Percentiles rank a stretch among this genome's conserved stretches.
Conservation (phyloP, 2,888 invertebrate genomes). For the Drosophila nigricruria region DNA sequence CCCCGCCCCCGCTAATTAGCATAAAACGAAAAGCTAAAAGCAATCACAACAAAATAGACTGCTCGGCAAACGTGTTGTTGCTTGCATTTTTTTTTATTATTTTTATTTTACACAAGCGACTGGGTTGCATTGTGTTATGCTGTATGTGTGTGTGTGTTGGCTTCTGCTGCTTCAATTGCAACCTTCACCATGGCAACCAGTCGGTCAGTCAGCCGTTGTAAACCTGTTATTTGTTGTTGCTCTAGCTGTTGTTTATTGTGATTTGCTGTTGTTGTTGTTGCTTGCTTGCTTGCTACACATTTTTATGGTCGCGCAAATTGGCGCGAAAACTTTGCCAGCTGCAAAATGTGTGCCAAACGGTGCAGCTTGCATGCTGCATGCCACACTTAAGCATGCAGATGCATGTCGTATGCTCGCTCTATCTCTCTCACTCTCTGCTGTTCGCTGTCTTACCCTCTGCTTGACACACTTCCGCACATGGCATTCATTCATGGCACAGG, state of each 20-base stretch:
- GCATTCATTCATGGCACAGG: slow-evolving; percentile 68
- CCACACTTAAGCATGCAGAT: slow-evolving; percentile 17
- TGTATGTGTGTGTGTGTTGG: slow-evolving; percentile 30
- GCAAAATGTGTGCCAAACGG: slow-evolving; percentile 66
- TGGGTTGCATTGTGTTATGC: slow-evolving; percentile 49
- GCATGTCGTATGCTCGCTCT: slow-evolving; percentile 2
- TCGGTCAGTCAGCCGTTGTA: slow-evolving; percentile 70
- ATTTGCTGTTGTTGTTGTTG: slow-evolving; percentile 42
- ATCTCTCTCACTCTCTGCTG: slow-evolving; percentile 10
- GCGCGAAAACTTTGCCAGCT: slow-evolving; percentile 77
- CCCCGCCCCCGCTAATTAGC: slow-evolving; percentile 60
- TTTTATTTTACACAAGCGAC: slow-evolving; percentile 39
- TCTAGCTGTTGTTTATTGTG: slow-evolving; percentile 55
- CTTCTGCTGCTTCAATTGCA: slow-evolving; percentile 49
- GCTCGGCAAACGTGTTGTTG: slow-evolving; percentile 66
- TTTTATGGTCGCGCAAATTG: slow-evolving; percentile 63
- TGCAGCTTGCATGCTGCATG: slow-evolving; percentile 38
- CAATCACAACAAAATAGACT: slow-evolving; percentile 32
- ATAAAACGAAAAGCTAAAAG: slow-evolving; percentile 45
- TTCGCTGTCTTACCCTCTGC: slow-evolving; percentile 7
- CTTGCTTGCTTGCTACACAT: slow-evolving; percentile 56
- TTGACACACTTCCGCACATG: slow-evolving; percentile 68
- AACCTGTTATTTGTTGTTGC: slow-evolving; percentile 68
- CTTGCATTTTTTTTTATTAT: slow-evolving; percentile 46
- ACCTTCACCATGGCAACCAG: slow-evolving; percentile 76